Conservation (phyloP, 2,888 invertebrate genomes). For the Chelonus formosanus region DNA sequence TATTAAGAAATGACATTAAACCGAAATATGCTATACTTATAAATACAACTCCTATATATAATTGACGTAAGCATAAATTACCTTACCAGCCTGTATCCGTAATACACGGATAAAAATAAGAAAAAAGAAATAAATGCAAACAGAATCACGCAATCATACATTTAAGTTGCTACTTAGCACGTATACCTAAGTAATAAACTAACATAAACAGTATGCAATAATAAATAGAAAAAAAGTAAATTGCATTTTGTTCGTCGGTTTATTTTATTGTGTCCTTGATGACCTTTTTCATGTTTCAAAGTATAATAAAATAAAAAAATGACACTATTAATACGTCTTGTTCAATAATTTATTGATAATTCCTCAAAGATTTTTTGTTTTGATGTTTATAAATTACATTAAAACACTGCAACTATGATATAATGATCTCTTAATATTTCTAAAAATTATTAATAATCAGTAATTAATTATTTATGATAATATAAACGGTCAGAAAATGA, state of each 20-base stretch:
- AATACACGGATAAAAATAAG: slow-evolving; percentile 30
- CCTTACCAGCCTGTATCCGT: slow-evolving; percentile 48
- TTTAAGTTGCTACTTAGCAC: slow-evolving; percentile 66
- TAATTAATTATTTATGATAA: too few species aligned
- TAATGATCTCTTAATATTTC: too few species aligned
- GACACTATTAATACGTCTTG: background rate
- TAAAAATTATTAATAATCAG: too few species aligned
- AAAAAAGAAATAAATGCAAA: slow-evolving; percentile 14
- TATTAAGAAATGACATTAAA: slow-evolving; percentile 63
- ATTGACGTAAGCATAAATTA: slow-evolving; percentile 55
- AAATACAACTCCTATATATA: slow-evolving; percentile 62
- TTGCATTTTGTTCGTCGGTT: slow-evolving; percentile 32
- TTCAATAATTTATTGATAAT: too few species aligned
- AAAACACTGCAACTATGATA: too few species aligned
- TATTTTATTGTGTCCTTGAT: slow-evolving; percentile 36
- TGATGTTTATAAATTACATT: too few species aligned
- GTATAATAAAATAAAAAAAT: background rate
- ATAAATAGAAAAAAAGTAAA: slow-evolving; percentile 62
- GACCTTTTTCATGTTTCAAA: slow-evolving; percentile 2
- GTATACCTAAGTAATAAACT: slow-evolving; percentile 65
- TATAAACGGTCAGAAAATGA: too few species aligned
- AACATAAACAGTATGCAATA: slow-evolving; percentile 66
- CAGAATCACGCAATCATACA: slow-evolving; percentile 64
- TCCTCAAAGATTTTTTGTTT: too few species aligned
- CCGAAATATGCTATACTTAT: slow-evolving; percentile 64